Evolutionary conservation across 2,797 vertebrate species (phyloP).

Genomic region (Acanthiza pusilla): DNA sequence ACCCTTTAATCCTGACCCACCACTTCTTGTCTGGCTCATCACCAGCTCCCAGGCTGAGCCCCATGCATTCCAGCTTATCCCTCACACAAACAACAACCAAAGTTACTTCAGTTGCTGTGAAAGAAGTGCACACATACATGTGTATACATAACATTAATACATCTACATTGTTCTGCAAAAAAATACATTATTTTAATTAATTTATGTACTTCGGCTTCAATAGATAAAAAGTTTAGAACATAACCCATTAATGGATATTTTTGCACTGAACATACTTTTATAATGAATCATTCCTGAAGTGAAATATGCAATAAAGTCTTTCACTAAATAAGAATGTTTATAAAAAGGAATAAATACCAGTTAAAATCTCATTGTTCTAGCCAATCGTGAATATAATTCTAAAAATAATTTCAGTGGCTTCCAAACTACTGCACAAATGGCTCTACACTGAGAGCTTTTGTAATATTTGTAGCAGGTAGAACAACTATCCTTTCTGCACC

Average conservation of each 20-base stretch:
- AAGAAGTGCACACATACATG: fast-evolving
- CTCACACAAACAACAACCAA: background rate
- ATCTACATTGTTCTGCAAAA: background rate
- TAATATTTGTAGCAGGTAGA: background rate
- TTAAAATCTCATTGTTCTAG: background rate
- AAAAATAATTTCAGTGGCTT: background rate
- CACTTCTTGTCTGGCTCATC: background rate
- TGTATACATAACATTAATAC: background rate
- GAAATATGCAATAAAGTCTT: background rate
- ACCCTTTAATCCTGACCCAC: background rate
- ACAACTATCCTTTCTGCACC: background rate
- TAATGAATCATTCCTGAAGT: background rate
- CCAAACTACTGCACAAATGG: background rate
- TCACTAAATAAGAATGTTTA: background rate
- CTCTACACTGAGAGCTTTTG: background rate
- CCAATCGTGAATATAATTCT: background rate
- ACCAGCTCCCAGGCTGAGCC: background rate
- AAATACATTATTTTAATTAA: background rate
- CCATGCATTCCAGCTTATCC: background rate
- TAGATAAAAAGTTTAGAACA: background rate
- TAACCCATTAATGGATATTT: background rate
- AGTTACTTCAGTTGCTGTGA: background rate
- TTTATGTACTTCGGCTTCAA: background rate
- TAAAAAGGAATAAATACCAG: background rate
- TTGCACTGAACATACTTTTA: background rate